Base-by-base conservation (phyloP, 2,113 vertebrate species). In the Equus quagga region DNA sequence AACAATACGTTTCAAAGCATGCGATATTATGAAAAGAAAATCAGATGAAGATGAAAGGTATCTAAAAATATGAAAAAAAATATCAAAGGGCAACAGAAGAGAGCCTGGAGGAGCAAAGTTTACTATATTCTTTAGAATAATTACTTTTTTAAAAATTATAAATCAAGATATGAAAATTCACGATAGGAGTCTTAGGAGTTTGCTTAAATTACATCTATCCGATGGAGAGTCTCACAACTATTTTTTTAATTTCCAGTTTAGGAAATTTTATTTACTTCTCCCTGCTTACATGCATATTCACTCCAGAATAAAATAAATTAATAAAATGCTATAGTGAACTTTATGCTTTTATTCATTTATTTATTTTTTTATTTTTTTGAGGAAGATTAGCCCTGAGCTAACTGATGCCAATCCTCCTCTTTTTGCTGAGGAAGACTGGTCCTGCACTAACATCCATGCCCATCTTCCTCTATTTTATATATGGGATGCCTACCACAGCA, bases 71-170 rank as follows among this genome's bases (percentile, higher is more conserved):
- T 41, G 60, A 24, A 51, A 65, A 60, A 65, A 60, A 62, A 82
- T 44, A 26, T 69, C 19, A 60, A 60, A 67, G 31, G 6, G 7
- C 18, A 85, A 62, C 2, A 41, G 12, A 75, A 89, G 17, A 89
- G 10, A 85, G 2, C 0, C 11, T 69, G 1, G 4, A 5, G 14
- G 11, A 80, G 3, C 8, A 86, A 72, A 73, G 8, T 1, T n/a
- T 78, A 72, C 23, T 76, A 41, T 82, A 23, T 51, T 15, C 6
- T 17, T 94, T 84, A 67, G 18, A 91, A 49, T 64, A 44, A 41
- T 70, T 81, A 26, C 15, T 65, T 8, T 62, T 84, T 79, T 21
- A 46, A 72, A 70, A 91, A 72, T 80, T 46, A 23, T 15, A 54
- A 54, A 7, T 3, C 8, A 76, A 23, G 15, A 58, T 78, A 33